Percentiles rank a stretch among this genome's conserved stretches.
Conservation (phyloP, 1,140 invertebrate species). For the Chrysoperla carnea region DNA sequence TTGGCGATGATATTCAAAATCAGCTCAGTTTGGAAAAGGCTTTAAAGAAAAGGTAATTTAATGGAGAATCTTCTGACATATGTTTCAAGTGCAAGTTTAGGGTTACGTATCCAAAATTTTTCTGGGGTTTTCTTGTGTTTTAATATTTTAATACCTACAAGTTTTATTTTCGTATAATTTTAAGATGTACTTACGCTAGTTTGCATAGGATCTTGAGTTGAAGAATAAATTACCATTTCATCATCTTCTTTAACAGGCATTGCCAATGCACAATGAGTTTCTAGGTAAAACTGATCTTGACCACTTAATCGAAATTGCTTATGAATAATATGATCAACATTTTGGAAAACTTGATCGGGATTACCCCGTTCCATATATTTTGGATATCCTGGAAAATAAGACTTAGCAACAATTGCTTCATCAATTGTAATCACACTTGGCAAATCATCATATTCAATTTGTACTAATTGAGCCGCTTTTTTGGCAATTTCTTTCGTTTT, state of each 20-base stretch:
- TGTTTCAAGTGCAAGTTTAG: too few species aligned
- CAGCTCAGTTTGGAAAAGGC: too few species aligned
- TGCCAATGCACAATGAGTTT: conserved; percentile 62
- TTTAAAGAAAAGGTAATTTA: too few species aligned
- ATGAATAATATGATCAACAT: conserved; percentile 43
- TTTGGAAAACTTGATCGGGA: conserved; percentile 36
- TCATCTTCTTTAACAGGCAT: conserved; percentile 62
- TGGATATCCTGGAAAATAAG: conserved; percentile 39
- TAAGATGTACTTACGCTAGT: conserved; percentile 26
- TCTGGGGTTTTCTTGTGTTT: too few species aligned
- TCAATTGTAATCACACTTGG: conserved; percentile 72
- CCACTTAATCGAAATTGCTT: conserved; percentile 68
- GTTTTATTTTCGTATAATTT: too few species aligned
- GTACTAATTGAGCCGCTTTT: conserved; percentile 52
- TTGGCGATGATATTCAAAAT: too few species aligned
- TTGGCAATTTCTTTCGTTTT: conserved; percentile 51
- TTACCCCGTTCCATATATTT: conserved; percentile 43
- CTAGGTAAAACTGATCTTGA: conserved; percentile 95
- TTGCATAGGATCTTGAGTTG: conserved; percentile 69
- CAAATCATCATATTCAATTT: conserved; percentile 52
- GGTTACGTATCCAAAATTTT: too few species aligned
- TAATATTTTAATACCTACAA: too few species aligned
- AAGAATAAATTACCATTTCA: conserved; percentile 71
- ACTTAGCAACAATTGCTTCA: conserved; percentile 59
- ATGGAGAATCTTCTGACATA: too few species aligned